Conservation (phyloP, 2,888 invertebrate genomes). For the Unio delphinus region DNA sequence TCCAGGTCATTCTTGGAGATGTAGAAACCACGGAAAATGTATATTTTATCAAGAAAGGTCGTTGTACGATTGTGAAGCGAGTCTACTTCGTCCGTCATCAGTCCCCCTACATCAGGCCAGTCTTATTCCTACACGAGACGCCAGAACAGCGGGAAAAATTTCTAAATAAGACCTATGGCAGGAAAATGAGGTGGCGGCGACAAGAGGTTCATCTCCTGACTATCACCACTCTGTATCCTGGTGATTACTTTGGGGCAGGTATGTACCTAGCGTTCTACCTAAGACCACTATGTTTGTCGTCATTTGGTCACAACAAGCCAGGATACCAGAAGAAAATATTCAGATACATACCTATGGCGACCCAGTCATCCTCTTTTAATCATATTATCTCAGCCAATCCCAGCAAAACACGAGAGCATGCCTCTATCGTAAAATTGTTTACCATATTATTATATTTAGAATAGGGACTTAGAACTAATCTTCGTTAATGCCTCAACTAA, state of each 20-base stretch:
- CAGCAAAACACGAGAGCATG: too few species aligned
- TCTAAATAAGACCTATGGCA: slow-evolving; percentile 36
- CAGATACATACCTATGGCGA: too few species aligned
- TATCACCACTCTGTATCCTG: slow-evolving; percentile 36
- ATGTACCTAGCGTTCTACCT: background rate
- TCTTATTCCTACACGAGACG: slow-evolving; percentile 22
- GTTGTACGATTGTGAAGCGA: slow-evolving; percentile 42
- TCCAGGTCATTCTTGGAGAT: slow-evolving; percentile 42
- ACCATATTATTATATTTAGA: too few species aligned
- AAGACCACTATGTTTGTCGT: too few species aligned
- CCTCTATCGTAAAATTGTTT: too few species aligned
- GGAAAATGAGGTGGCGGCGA: slow-evolving; percentile 14
- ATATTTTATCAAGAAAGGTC: slow-evolving; percentile 44
- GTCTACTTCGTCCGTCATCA: slow-evolving; percentile 33
- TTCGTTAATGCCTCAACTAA: too few species aligned
- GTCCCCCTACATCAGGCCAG: slow-evolving; percentile 40
- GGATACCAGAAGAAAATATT: too few species aligned
- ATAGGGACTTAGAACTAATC: too few species aligned
- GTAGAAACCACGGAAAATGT: slow-evolving; percentile 31
- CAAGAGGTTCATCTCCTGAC: slow-evolving; percentile 37
- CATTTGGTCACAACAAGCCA: too few species aligned
- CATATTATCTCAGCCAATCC: too few species aligned
- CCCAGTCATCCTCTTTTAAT: too few species aligned
- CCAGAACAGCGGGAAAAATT: slow-evolving; percentile 17
- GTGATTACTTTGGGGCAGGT: slow-evolving; percentile 51